A percentile compares a stretch with the other conserved stretches of the same genome.
Conservation (phyloP, 92 coral and sea anemone genomes). For the Epizoanthus illoricatus region DNA sequence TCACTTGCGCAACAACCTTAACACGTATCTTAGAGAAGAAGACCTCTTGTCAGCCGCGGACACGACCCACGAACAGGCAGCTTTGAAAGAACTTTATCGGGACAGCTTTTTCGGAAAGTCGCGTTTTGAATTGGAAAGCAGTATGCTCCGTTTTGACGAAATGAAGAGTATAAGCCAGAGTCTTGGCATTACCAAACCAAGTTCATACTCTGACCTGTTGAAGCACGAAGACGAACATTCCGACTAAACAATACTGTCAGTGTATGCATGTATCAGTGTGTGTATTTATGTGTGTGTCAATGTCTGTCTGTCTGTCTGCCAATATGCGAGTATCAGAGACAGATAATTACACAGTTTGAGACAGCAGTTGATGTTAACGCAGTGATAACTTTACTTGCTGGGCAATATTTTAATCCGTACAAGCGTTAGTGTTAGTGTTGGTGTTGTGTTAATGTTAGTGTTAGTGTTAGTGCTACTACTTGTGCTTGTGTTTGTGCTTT, state of each 20-base stretch:
- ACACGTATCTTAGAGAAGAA: constrained; percentile 32
- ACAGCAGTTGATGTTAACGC: too few relatives aligned
- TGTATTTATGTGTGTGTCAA: too few relatives aligned
- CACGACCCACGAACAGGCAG: background rate
- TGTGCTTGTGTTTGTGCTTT: too few relatives aligned
- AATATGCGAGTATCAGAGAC: too few relatives aligned
- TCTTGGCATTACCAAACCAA: background rate
- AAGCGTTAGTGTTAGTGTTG: too few relatives aligned
- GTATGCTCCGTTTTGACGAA: background rate
- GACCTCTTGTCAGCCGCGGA: background rate
- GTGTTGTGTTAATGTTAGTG: too few relatives aligned
- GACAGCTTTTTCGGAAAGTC: background rate
- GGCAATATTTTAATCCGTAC: too few relatives aligned
- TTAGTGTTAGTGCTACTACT: too few relatives aligned
- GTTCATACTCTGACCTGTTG: background rate
- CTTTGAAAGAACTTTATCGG: background rate
- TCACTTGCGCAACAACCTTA: constrained; percentile 5
- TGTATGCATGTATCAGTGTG: background rate
- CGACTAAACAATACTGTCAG: background rate
- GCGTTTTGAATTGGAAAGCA: background rate
- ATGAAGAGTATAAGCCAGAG: background rate
- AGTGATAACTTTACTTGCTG: too few relatives aligned
- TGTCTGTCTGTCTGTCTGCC: too few relatives aligned
- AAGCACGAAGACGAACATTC: background rate
- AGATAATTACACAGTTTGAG: too few relatives aligned